phyloP scores from a whole-genome alignment of 2,888 invertebrate genomes.

The Tuberolachnus salignus region DNA sequence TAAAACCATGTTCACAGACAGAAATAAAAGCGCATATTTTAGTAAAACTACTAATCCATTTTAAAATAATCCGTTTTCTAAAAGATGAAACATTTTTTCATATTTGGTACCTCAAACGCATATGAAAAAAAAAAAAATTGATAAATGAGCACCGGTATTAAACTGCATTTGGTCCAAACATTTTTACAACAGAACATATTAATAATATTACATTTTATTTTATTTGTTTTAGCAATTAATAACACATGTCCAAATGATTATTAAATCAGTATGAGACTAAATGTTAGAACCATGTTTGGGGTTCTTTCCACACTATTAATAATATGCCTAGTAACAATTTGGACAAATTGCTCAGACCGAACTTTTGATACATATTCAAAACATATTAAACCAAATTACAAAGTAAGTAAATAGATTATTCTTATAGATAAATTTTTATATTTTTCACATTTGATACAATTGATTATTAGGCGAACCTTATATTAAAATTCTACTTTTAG shows the following conservation, averaged over 20 bases:
- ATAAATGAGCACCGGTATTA: too few relatives aligned
- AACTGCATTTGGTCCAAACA: too few relatives aligned
- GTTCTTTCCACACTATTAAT: constrained; percentile 18
- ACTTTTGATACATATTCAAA: constrained; percentile 19
- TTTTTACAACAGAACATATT: not conserved
- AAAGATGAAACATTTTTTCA: too few relatives aligned
- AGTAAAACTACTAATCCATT: too few relatives aligned
- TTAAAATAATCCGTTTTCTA: too few relatives aligned
- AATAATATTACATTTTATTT: not conserved
- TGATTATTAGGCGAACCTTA: not conserved
- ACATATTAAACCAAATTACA: not conserved
- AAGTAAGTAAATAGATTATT: constrained; percentile 24
- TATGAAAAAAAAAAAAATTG: too few relatives aligned
- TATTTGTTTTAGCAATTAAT: constrained; percentile 14
- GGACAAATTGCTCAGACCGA: constrained; percentile 37
- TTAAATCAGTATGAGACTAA: constrained; percentile 47
- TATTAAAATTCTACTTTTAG: not conserved
- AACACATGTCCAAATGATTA: constrained; percentile 8
- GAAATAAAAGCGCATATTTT: too few relatives aligned
- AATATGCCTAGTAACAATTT: constrained; percentile 17
- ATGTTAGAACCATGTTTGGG: constrained; percentile 22
- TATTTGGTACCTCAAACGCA: too few relatives aligned
- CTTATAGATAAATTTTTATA: not conserved
- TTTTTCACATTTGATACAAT: not conserved
- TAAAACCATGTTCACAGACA: too few relatives aligned